These are phyloP conservation scores for Epinotia ramella DNA, from an alignment of 2,888 invertebrate species.

Conservation along the genomic window DNA sequence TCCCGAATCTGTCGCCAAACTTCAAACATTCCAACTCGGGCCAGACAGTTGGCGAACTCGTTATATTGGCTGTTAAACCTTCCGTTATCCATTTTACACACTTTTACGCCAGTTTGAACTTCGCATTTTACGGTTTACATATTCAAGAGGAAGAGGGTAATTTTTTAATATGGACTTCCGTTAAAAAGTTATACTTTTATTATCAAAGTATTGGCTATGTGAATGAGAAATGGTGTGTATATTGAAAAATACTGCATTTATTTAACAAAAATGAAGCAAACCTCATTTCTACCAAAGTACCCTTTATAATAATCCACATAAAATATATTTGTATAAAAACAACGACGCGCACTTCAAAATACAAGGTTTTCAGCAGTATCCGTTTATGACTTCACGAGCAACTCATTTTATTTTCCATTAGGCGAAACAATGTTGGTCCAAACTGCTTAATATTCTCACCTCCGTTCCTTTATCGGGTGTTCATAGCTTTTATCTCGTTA, in stretches of 20 bases:
- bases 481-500: conserved; percentile 71
- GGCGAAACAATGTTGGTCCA: conserved; percentile 42
- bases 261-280: neutral
- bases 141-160: neutral
- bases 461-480: conserved; percentile 57
- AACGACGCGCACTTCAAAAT: neutral
- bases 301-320: neutral
- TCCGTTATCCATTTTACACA: conserved; percentile 56
- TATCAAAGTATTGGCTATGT: neutral
- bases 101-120: conserved; percentile 45
- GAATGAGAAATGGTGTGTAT: neutral
- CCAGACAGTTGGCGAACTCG: conserved; percentile 64
- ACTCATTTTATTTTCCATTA: conserved; percentile 42
- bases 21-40: conserved; percentile 62
- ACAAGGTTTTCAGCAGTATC: conserved; percentile 8
- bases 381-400: conserved; percentile 24
- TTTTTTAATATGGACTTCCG: neutral
- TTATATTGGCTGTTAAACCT: conserved; percentile 64
- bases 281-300: neutral
- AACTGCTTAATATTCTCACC: conserved; percentile 43
- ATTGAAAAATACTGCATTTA: neutral
- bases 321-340: neutral
- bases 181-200: neutral
- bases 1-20: conserved; percentile 66
- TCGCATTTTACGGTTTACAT: conserved; percentile 16